Base-by-base conservation (phyloP, 2,113 vertebrate genomes). In the Plestiodon gilberti region DNA sequence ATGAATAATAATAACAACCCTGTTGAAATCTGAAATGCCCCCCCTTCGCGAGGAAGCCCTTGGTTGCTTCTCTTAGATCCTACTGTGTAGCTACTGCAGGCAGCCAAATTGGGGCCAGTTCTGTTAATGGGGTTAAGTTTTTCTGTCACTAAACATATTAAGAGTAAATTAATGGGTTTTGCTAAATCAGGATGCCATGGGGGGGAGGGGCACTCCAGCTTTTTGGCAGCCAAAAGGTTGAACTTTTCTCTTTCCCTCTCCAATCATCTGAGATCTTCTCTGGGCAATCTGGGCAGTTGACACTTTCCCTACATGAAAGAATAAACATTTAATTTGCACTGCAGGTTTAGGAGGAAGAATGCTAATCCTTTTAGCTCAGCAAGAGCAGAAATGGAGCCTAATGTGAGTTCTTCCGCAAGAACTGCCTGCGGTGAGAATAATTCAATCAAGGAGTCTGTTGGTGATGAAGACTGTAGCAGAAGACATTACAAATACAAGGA, bases 321-420 rank as follows among this genome's bases (percentile, higher is more conserved):
- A 95, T 4, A 95, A 95, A 95, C 91, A 94, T 95, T 94, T 93
- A 69, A 93, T 94, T 94, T 93, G 92, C 89, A 90, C 92, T 2
- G 77, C 89, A 0, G 70, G 83, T 87, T 57, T 3, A 30, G 83
- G 83, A 85, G 61, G 87, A 94, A 88, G 85, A 94, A 94, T 92
- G 93, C 92, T 94, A 95, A 95, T 94, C 94, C 93, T 81, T 87
- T 95, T 93, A 93, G 90, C 78, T 83, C 82, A 74, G 9, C 64
- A 23, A 43, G 35, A 75, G 83, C 78, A 89, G 86, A 87, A 87
- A 69, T 87, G 55, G 20, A 6, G 74, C n/a, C 3, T 0, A 79
- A 86, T 0, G 10, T 79, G 1, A 85, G 87, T 69, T 40, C 67
- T 78, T 83, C 84, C 25, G 25, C 83, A 90, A 93, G 93, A 87